Evolutionary conservation across 1,140 invertebrate species (phyloP).

Genomic region (Orussus abietinus): DNA sequence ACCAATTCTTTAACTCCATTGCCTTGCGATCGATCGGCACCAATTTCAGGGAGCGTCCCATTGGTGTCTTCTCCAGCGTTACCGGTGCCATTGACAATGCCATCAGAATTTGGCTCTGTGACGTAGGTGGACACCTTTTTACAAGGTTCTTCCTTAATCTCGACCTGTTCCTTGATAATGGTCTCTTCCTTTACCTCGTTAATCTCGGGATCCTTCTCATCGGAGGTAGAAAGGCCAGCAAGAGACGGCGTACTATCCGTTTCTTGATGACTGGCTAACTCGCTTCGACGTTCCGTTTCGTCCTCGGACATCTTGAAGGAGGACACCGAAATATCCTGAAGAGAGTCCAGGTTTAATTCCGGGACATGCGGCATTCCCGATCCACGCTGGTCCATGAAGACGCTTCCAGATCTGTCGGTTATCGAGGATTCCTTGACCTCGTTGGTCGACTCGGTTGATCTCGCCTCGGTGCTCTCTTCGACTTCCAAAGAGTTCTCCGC

Average conservation of each 20-base stretch:
- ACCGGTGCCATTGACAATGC: too few species aligned
- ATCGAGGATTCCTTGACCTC: conserved; percentile 27
- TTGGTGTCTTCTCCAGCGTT: too few species aligned
- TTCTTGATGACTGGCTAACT: conserved; percentile 15
- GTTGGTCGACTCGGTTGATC: conserved; percentile 25
- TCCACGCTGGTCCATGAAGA: conserved; percentile 31
- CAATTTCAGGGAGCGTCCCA: too few species aligned
- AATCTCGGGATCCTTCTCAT: conserved; percentile 13
- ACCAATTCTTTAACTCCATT: too few species aligned
- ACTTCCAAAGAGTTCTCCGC: conserved; percentile 17
- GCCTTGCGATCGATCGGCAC: too few species aligned
- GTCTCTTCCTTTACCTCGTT: conserved; percentile 8
- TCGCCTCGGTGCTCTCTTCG: conserved; percentile 24
- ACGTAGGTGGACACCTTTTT: conserved; percentile 14
- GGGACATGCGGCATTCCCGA: conserved; percentile 33
- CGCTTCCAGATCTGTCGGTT: conserved; percentile 25
- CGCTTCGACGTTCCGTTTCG: neutral
- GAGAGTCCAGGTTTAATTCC: conserved; percentile 43
- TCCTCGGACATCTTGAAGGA: conserved; percentile 32
- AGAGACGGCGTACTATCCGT: conserved; percentile 21
- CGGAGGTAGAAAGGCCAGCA: conserved; percentile 13
- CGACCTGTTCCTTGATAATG: conserved; percentile 11
- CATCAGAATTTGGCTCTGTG: conserved; percentile 11
- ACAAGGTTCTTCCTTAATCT: conserved; percentile 17
- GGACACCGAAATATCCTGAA: conserved; percentile 42